These are phyloP conservation scores for Cryptoblepharus egeriae DNA, from an alignment of 2,797 vertebrate genomes.

Conservation along the genomic window DNA sequence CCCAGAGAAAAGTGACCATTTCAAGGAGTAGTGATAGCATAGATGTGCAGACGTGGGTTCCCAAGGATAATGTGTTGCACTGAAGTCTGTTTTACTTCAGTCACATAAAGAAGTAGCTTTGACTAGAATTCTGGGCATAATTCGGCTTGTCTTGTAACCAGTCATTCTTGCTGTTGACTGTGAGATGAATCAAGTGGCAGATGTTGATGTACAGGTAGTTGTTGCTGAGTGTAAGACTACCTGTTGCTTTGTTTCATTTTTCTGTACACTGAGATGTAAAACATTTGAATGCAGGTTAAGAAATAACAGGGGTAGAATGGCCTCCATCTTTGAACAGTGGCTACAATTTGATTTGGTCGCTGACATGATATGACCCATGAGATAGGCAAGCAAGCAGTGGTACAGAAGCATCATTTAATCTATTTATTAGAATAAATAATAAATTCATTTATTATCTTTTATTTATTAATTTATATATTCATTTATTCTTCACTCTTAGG, in stretches of 20 bases:
- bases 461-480: too few species aligned
- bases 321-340: not conserved
- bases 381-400: not conserved
- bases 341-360: not conserved
- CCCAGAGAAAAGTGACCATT: too few species aligned
- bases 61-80: too few species aligned
- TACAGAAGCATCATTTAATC: not conserved
- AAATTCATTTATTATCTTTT: too few species aligned
- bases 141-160: not conserved
- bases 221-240: conserved; percentile 26
- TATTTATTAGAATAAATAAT: too few species aligned
- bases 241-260: conserved; percentile 32
- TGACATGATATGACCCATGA: not conserved
- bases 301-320: too few species aligned
- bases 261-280: not conserved
- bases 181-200: not conserved
- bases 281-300: not conserved
- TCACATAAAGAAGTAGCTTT: not conserved
- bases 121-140: not conserved
- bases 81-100: not conserved
- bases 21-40: too few species aligned
- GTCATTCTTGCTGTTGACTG: not conserved
- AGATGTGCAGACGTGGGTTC: too few species aligned
- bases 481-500: too few species aligned
- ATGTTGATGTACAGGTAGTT: too few species aligned